phyloP scores from a whole-genome alignment of 2,888 invertebrate species.

The Serrognathus titanus region DNA sequence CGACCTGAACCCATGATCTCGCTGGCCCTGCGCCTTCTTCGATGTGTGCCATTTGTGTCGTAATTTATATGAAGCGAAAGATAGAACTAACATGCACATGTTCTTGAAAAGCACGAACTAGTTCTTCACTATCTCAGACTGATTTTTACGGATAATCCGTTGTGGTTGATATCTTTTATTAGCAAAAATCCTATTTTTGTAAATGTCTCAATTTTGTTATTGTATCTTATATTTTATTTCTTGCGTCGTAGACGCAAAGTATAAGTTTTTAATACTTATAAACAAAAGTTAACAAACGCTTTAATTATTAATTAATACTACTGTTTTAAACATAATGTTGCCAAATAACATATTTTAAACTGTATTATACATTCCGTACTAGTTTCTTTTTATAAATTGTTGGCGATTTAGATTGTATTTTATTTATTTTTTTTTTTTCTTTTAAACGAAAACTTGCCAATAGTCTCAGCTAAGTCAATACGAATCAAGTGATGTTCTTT shows the following conservation, averaged over 20 bases:
- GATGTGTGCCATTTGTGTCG: slow-evolving; percentile 35
- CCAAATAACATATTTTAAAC: slow-evolving; percentile 52
- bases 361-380: slow-evolving; percentile 50
- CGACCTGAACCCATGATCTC: slow-evolving; percentile 32
- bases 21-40: slow-evolving; percentile 31
- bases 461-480: slow-evolving; percentile 38
- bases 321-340: slow-evolving; percentile 44
- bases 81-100: slow-evolving; percentile 1
- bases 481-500: slow-evolving; percentile 23
- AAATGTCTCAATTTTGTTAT: slow-evolving; percentile 42
- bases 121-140: slow-evolving; percentile 35
- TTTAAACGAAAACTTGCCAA: slow-evolving; percentile 24
- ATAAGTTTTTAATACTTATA: slow-evolving; percentile 24
- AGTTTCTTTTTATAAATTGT: slow-evolving; percentile 37
- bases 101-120: slow-evolving; percentile 20
- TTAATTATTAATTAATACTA: slow-evolving; percentile 32
- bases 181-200: slow-evolving; percentile 43
- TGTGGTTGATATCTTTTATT: slow-evolving; percentile 1
- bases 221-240: slow-evolving; percentile 43
- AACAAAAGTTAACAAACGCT: slow-evolving; percentile 44
- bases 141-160: slow-evolving; percentile 24
- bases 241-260: slow-evolving; percentile 35
- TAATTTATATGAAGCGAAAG: slow-evolving; percentile 22
- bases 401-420: slow-evolving; percentile 32
- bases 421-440: slow-evolving; percentile 27